Percentiles rank a stretch among this genome's conserved stretches.
These are phyloP conservation scores for Proales similis DNA, from an alignment of 1,140 invertebrate genomes.

Conservation along the genomic window DNA sequence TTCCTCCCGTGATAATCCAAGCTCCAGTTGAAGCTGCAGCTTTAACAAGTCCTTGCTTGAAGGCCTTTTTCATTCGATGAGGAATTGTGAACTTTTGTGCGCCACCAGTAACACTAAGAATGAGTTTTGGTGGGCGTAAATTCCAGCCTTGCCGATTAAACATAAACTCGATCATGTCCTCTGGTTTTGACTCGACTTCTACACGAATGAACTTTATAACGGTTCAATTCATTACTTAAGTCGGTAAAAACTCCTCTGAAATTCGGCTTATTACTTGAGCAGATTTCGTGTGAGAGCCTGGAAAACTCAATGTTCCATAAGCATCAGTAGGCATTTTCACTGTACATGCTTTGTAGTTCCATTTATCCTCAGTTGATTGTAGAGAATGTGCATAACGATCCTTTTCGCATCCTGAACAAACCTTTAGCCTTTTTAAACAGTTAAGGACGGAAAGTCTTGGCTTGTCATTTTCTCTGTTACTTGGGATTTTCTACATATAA, in stretches of 20 bases:
- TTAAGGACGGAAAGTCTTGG: too few relatives aligned
- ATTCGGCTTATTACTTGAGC: conserved; percentile 1
- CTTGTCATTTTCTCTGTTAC: too few relatives aligned
- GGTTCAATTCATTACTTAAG: background rate
- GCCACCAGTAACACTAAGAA: conserved; percentile 93
- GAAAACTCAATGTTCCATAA: conserved; percentile 23
- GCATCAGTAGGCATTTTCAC: background rate
- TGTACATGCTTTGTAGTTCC: conserved; percentile 29
- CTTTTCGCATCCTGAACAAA: too few relatives aligned
- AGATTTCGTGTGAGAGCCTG: conserved; percentile 13
- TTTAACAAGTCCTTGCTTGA: conserved; percentile 84
- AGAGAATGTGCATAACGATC: too few relatives aligned
- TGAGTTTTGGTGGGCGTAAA: conserved; percentile 83
- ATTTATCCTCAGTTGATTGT: too few relatives aligned
- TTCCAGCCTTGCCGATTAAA: conserved; percentile 69
- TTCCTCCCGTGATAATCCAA: conserved; percentile 92
- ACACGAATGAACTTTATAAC: conserved; percentile 20
- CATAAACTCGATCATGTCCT: conserved; percentile 7
- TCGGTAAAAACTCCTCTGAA: background rate
- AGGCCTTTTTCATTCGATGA: conserved; percentile 82
- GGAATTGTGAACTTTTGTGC: conserved; percentile 79
- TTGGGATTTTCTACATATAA: too few relatives aligned
- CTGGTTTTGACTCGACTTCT: conserved; percentile 6
- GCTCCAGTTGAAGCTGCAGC: conserved; percentile 93
- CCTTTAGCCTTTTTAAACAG: too few relatives aligned